A percentile compares a stretch with the other conserved stretches of the same genome.
Evolutionary conservation across 2,797 vertebrate species (phyloP).

Genomic region (Schizopygopsis malacanthus): DNA sequence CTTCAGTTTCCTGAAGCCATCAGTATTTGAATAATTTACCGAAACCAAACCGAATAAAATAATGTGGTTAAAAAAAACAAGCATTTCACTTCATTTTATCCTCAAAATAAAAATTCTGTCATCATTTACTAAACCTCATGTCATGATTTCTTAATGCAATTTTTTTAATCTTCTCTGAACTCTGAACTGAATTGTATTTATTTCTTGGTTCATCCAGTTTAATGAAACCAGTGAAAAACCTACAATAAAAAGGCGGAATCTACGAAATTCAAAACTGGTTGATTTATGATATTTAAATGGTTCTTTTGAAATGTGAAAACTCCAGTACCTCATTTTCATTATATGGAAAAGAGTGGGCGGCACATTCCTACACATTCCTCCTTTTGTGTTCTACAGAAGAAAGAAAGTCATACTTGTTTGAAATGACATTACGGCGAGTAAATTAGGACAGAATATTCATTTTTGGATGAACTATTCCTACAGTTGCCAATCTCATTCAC

Average conservation of each 20-base stretch:
- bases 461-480: neutral
- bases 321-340: neutral
- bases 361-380: neutral
- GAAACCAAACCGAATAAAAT: neutral
- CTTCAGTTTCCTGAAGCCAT: neutral
- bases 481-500: conserved; percentile 53
- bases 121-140: neutral
- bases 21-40: neutral
- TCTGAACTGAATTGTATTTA: neutral
- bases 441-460: neutral
- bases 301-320: neutral
- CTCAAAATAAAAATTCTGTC: neutral
- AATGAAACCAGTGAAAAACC: neutral
- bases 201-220: neutral
- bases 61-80: neutral
- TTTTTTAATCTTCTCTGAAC: neutral
- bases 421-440: neutral
- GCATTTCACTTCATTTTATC: neutral
- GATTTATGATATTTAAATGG: neutral
- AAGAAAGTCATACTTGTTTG: neutral
- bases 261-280: neutral
- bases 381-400: neutral
- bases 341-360: neutral
- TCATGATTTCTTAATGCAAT: neutral
- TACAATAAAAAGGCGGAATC: neutral